Percentiles rank a stretch among this genome's conserved stretches.
Evolutionary conservation across 2,797 vertebrate species (phyloP).

Genomic region (Lacerta viridis): DNA sequence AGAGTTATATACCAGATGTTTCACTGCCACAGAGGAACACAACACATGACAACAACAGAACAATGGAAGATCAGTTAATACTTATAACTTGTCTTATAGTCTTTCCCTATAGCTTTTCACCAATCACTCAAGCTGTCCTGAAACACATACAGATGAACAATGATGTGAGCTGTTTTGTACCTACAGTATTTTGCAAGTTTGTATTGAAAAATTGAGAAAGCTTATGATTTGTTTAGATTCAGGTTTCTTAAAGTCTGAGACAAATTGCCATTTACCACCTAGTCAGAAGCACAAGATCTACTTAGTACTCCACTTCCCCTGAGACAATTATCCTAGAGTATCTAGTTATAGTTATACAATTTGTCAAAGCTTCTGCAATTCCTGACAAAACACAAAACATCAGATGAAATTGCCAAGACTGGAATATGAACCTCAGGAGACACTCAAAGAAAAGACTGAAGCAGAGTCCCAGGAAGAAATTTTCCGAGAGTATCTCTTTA

Average conservation of each 20-base stretch:
- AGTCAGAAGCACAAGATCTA: background rate
- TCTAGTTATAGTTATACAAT: background rate
- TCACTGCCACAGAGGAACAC: background rate
- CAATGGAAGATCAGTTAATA: background rate
- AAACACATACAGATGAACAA: background rate
- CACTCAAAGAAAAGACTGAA: background rate
- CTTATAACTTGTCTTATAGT: background rate
- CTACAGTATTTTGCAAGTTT: background rate
- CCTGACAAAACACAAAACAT: background rate
- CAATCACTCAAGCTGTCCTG: background rate
- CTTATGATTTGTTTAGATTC: background rate
- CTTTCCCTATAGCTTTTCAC: background rate
- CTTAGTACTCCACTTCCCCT: background rate
- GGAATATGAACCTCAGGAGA: background rate
- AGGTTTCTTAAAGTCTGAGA: background rate
- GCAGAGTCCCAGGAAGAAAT: background rate
- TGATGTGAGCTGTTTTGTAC: background rate
- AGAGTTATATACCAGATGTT: background rate
- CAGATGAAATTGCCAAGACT: background rate
- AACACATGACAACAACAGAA: background rate
- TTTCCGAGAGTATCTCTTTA: background rate
- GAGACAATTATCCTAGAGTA: background rate
- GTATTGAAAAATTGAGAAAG: background rate
- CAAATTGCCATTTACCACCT: slow-evolving; percentile 2
- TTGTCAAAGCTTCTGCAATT: slow-evolving; percentile 15